Base-by-base conservation (phyloP, 1,140 invertebrate species). In the Neodiprion pinetum region DNA sequence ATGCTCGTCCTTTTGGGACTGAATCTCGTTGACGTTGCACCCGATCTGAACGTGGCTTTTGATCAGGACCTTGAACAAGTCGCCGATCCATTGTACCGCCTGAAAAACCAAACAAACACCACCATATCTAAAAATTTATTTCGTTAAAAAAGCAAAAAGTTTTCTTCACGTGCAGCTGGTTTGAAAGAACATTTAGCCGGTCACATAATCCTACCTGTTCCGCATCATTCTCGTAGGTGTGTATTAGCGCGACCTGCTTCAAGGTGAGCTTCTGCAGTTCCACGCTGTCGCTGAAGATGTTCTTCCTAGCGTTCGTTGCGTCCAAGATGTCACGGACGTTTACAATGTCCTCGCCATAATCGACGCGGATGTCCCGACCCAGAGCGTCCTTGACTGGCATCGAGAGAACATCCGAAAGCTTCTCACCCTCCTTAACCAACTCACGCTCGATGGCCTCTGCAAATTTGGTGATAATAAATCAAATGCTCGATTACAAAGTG, bases 321-420 rank as follows among this genome's bases (percentile, higher is more conserved):
- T 91, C 92, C 76, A 95, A 84, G 75, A 93, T 91, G 77, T 93
- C 92, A 72, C 91, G 89, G 61, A 95, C 90, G 80, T 94, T 93
- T 48, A 91, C 88, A 28, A 94, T 94, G 78, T 95, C 93, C 79
- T 90, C 89, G 47, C 90, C 91, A 76, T 95, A 95, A 88, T 95
- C 92, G 9, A 94, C 90, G 14, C 90, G 88, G 79, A 95, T 90
- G 83, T 95, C 94, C 76, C 93, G 90, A 23, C 94, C 93, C 72
- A 94, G 88, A 0, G 94, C 93, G 86, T 95, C 94, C 86, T 95
- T 95, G 66, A 95, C 91, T 10, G 94, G 94, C 89, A 95, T 92
- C 9, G 94, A 93, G 71, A 96, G 88, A 84, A 95, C 91, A 84
- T 95, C 94, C 28, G 94, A 92, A 48, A 96, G 86, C 80, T 93